These are phyloP conservation scores for Mallotus villosus DNA, from an alignment of 2,797 vertebrate genomes.

Conservation along the genomic window DNA sequence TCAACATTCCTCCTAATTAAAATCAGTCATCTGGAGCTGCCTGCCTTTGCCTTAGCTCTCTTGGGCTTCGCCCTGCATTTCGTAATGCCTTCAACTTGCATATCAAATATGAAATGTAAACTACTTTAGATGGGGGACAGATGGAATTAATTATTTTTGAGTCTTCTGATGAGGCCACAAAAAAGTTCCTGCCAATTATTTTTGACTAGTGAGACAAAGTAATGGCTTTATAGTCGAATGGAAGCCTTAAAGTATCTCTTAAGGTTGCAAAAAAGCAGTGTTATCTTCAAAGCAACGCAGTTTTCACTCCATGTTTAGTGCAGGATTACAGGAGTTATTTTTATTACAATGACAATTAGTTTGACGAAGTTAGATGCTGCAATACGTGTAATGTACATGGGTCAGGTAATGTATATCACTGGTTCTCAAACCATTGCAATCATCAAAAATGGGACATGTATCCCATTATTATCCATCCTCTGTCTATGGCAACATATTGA, in stretches of 20 bases:
- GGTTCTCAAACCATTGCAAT: no score
- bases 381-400: no score
- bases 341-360: neutral
- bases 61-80: constrained; percentile 58
- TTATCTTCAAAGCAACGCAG: neutral
- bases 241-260: neutral
- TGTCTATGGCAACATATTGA: no score
- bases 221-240: constrained; percentile 34
- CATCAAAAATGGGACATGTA: no score
- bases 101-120: constrained; percentile 71
- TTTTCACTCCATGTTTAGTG: neutral
- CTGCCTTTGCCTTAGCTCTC: constrained; percentile 73
- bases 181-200: constrained; percentile 43
- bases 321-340: no score
- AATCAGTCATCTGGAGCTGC: constrained; percentile 92
- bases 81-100: constrained; percentile 46
- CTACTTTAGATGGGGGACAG: constrained; percentile 67
- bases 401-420: no score
- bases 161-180: constrained; percentile 67
- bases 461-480: no score
- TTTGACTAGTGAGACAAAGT: constrained; percentile 48
- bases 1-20: constrained; percentile 92
- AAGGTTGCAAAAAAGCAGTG: constrained; percentile 6
- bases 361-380: neutral
- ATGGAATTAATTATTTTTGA: constrained; percentile 71